These are phyloP conservation scores for Umimayanthus chanpuru DNA, from an alignment of 92 coral and sea anemone genomes.

Conservation along the genomic window DNA sequence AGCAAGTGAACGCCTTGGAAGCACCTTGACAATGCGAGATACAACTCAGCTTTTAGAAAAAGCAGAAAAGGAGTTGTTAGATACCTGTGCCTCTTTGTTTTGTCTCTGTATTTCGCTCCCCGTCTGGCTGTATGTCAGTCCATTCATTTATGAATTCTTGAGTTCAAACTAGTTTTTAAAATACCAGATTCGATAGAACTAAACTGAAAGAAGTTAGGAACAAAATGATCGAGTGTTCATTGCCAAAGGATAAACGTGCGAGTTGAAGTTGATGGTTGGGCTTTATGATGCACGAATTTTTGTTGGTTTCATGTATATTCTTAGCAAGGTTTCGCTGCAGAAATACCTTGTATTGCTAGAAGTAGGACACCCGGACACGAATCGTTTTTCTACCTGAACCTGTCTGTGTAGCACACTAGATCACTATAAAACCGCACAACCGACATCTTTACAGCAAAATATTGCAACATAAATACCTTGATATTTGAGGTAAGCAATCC, in stretches of 20 bases:
- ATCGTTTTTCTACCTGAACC: background rate
- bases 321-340: too few species aligned
- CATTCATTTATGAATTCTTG: too few species aligned
- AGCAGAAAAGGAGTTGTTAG: background rate
- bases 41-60: constrained; percentile 67
- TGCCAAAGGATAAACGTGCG: too few species aligned
- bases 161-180: too few species aligned
- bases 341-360: too few species aligned
- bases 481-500: constrained; percentile 73
- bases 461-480: constrained; percentile 62
- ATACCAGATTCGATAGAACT: too few species aligned
- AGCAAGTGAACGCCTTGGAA: constrained; percentile 88
- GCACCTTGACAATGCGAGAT: constrained; percentile 84
- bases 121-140: background rate
- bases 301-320: too few species aligned
- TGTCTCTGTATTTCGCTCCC: background rate
- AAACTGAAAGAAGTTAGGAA: too few species aligned
- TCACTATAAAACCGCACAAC: background rate
- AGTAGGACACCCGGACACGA: background rate
- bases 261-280: too few species aligned
- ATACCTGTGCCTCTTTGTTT: background rate
- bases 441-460: background rate
- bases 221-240: too few species aligned
- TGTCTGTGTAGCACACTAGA: background rate
- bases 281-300: too few species aligned